Base-by-base conservation (phyloP, 2,888 invertebrate genomes). In the Patella ulyssiponensis region DNA sequence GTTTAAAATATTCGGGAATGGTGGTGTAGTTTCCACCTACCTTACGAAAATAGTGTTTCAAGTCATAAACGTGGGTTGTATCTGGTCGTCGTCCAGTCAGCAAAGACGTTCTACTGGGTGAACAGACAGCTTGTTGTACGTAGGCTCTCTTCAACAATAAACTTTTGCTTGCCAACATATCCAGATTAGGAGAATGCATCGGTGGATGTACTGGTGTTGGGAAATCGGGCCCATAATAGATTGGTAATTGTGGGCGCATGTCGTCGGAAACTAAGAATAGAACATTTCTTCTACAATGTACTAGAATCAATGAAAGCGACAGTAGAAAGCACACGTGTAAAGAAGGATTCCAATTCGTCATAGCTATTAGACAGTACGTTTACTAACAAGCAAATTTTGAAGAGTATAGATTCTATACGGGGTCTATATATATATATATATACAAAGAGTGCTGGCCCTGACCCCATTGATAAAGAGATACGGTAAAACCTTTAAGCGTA, bases 1-100 rank as follows among this genome's bases (percentile, higher is more conserved):
- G 52, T 72, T 83, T 83, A 79, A 84, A 84, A 72, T 80, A 83
- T 73, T 85, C 76, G 1, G 84, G 84, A 27, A 83, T 76, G 1
- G 83, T 84, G 1, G 82, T 83, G 64, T 82, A 84, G 71, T 84
- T 83, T 3, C 83, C 83, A 0, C 80, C 80, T 0, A 78, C 79
- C 0, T 77, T 27, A 14, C 84, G 71, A 20, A 79, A 85, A 79
- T 83, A 83, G 0, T 73, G 51, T 0, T 73, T 3, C 12, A 83
- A 77, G 69, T 85, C 82, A 12, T 80, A 84, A 44, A 83, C 83
- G 23, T 76, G 79, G 7, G 84, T 84, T 14, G 84, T 84, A 54
- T 83, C 83, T 0, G 84, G 83, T 9, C 84, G 79, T 12, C 84
- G 73, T 5, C 82, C 80, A 20, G 84, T 80, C 33, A 80, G 73